Conservation (phyloP, 2,797 vertebrate species). For the Sibirionetta formosa region DNA sequence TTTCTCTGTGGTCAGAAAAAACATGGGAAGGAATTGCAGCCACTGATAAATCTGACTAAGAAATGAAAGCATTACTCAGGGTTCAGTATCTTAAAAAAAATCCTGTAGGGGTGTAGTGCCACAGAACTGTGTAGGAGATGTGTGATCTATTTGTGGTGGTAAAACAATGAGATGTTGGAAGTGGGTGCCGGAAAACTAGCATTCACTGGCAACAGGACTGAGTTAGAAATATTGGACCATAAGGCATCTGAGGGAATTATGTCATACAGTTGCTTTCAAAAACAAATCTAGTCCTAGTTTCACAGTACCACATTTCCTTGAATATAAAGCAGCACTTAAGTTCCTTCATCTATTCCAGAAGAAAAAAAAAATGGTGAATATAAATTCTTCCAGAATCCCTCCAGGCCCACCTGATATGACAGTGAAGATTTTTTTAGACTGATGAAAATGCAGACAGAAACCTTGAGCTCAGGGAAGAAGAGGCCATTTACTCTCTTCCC, state of each 20-base stretch:
- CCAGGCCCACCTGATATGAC: neutral
- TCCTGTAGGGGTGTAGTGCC: constrained; percentile 40
- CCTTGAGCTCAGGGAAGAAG: neutral
- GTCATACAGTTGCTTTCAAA: constrained; percentile 54
- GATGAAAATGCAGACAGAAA: neutral
- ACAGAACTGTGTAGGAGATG: constrained; percentile 60
- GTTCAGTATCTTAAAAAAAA: constrained; percentile 31
- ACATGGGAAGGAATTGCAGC: neutral
- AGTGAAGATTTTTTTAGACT: neutral
- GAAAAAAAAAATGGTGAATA: neutral
- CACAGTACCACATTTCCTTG: neutral
- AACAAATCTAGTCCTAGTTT: constrained; percentile 18
- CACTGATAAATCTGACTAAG: constrained; percentile 4
- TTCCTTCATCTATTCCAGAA: neutral
- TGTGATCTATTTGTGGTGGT: constrained; percentile 39
- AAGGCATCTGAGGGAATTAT: constrained; percentile 72
- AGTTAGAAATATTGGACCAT: constrained; percentile 55
- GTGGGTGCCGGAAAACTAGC: constrained; percentile 28
- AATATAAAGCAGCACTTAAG: neutral
- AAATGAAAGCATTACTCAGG: constrained; percentile 39
- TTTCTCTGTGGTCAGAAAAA: neutral
- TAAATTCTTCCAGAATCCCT: neutral
- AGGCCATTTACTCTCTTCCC: neutral
- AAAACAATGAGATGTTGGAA: constrained; percentile 56
- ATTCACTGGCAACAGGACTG: constrained; percentile 20